Conservation (phyloP, 2,113 vertebrate genomes). For the Pollimyrus isidori region DNA sequence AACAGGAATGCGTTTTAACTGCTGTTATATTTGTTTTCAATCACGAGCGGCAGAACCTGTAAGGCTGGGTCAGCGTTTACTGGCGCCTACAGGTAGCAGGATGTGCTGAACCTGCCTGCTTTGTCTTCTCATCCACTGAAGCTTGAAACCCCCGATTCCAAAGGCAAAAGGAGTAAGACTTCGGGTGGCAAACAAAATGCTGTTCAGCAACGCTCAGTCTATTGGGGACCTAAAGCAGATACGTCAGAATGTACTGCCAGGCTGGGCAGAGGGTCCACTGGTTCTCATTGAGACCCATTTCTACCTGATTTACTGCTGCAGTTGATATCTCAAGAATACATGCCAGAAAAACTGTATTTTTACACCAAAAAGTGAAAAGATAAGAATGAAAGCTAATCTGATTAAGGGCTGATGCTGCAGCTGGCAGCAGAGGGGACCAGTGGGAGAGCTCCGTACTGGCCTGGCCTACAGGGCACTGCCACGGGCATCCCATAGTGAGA, state of each 20-base stretch:
- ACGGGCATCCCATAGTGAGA: neutral
- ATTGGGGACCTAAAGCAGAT: neutral
- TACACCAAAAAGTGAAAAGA: neutral
- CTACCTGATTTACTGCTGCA: neutral
- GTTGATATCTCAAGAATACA: neutral
- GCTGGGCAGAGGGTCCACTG: neutral
- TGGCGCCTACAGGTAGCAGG: neutral
- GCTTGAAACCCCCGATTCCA: neutral
- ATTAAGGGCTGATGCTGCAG: neutral
- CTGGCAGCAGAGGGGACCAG: neutral
- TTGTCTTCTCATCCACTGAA: neutral
- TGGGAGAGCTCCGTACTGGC: neutral
- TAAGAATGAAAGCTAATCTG: neutral
- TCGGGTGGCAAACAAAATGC: neutral
- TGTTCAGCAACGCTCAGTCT: neutral
- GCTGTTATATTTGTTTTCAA: neutral
- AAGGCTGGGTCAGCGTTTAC: neutral
- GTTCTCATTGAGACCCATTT: neutral
- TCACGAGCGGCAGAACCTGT: neutral
- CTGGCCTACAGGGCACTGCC: neutral
- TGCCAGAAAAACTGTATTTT: neutral
- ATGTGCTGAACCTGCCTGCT: neutral
- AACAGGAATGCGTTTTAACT: neutral
- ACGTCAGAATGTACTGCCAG: neutral
- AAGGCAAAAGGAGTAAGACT: neutral